phyloP scores from a whole-genome alignment of 2,888 invertebrate genomes.

The Globia sparganii region DNA sequence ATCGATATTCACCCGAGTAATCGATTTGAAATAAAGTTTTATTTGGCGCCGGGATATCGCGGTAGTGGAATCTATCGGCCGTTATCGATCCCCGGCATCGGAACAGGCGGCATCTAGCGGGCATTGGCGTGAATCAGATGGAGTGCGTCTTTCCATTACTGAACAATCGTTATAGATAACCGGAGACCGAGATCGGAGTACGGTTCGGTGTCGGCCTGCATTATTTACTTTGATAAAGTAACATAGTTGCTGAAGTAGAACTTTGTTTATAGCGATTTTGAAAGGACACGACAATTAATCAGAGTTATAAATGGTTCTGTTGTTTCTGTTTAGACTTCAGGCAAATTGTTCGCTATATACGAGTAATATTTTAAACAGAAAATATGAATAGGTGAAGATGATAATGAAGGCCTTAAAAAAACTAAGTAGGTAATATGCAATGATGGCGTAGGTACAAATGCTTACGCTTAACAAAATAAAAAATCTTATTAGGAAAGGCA shows the following conservation, averaged over 20 bases:
- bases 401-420: not conserved
- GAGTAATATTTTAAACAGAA: not conserved
- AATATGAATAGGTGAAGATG: slow-evolving; percentile 9
- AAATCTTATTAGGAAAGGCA: not conserved
- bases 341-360: slow-evolving; percentile 40
- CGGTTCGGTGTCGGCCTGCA: slow-evolving; percentile 55
- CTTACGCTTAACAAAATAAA: not conserved
- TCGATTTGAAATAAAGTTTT: slow-evolving; percentile 65
- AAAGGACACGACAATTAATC: slow-evolving; percentile 55
- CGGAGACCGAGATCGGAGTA: slow-evolving; percentile 52
- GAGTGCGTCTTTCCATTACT: slow-evolving; percentile 69
- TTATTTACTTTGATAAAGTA: slow-evolving; percentile 62
- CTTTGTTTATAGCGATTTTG: slow-evolving; percentile 46
- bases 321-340: slow-evolving; percentile 28
- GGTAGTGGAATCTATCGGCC: slow-evolving; percentile 55
- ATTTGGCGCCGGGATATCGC: slow-evolving; percentile 66
- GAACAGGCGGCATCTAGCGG: slow-evolving; percentile 65
- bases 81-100: slow-evolving; percentile 70
- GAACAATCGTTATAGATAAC: slow-evolving; percentile 68
- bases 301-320: slow-evolving; percentile 55
- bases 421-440: not conserved
- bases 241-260: slow-evolving; percentile 54
- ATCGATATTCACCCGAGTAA: slow-evolving; percentile 56
- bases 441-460: not conserved
- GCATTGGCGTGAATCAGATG: slow-evolving; percentile 67